These are phyloP conservation scores for Agriotes lineatus DNA, from an alignment of 2,888 invertebrate genomes.

Conservation along the genomic window DNA sequence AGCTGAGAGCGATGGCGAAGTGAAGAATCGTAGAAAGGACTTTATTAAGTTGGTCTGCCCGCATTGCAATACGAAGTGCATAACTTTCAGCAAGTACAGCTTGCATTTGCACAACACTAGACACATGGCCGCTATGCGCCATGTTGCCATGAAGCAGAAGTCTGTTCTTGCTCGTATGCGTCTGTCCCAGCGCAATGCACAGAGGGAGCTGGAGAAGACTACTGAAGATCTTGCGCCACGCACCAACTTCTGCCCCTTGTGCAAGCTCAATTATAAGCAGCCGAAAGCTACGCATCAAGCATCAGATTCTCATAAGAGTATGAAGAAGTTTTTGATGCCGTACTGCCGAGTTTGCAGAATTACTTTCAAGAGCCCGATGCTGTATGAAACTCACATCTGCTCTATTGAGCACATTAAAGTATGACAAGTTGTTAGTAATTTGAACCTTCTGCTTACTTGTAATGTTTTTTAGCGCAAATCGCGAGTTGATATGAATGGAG, in stretches of 20 bases:
- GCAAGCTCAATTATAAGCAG: slow-evolving; percentile 65
- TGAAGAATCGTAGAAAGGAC: slow-evolving; percentile 58
- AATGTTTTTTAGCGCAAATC: slow-evolving; percentile 70
- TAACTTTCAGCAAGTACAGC: slow-evolving; percentile 82
- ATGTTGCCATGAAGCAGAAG: slow-evolving; percentile 80
- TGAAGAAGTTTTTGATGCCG: slow-evolving; percentile 88
- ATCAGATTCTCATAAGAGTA: slow-evolving; percentile 85
- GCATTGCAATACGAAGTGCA: slow-evolving; percentile 81
- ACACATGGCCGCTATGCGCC: slow-evolving; percentile 81
- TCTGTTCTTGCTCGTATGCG: slow-evolving; percentile 83
- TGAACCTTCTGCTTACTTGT: slow-evolving; percentile 20
- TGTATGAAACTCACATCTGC: slow-evolving; percentile 86
- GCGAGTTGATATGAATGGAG: slow-evolving; percentile 60
- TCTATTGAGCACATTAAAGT: slow-evolving; percentile 86
- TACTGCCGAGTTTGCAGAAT: slow-evolving; percentile 83
- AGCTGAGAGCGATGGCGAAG: slow-evolving; percentile 62
- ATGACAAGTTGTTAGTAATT: too few species aligned
- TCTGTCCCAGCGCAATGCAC: slow-evolving; percentile 82
- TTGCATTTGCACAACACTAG: slow-evolving; percentile 79
- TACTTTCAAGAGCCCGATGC: slow-evolving; percentile 86
- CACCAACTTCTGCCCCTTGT: slow-evolving; percentile 64
- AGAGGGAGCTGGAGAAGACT: slow-evolving; percentile 82
- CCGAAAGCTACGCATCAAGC: slow-evolving; percentile 80
- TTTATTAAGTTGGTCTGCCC: slow-evolving; percentile 83
- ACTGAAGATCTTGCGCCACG: slow-evolving; percentile 70